A percentile compares a stretch with the other conserved stretches of the same genome.
Evolutionary conservation across 2,797 vertebrate species (phyloP).

Genomic region (Trematomus bernacchii): DNA sequence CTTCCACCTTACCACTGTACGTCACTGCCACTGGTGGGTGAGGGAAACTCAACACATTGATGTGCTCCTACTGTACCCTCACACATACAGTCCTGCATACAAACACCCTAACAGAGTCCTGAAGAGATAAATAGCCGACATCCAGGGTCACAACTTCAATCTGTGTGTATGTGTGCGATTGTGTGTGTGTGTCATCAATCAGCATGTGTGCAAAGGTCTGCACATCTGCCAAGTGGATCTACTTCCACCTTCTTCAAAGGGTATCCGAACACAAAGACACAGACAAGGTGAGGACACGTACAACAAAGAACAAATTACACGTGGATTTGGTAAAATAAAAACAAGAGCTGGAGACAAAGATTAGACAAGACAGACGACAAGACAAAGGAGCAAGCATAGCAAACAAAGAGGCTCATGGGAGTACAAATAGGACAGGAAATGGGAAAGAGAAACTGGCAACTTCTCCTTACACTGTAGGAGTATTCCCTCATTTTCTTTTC

Average conservation of each 20-base stretch:
- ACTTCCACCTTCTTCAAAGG: conserved; percentile 54
- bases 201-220: conserved; percentile 46
- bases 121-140: conserved; percentile 39
- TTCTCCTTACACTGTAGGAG: conserved; percentile 41
- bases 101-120: conserved; percentile 39
- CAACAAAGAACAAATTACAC: conserved; percentile 53
- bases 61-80: conserved; percentile 26
- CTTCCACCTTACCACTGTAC: conserved; percentile 47
- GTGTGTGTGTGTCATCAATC: conserved; percentile 34
- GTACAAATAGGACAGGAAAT: conserved; percentile 60
- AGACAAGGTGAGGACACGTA: conserved; percentile 63
- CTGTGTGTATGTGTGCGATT: conserved; percentile 25
- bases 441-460: conserved; percentile 32
- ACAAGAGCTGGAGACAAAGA: conserved; percentile 57
- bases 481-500: conserved; percentile 24
- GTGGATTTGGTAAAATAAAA: conserved; percentile 24
- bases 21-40: conserved; percentile 39
- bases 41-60: conserved; percentile 17
- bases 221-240: conserved; percentile 54
- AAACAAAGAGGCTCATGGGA: conserved; percentile 71
- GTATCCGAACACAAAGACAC: conserved; percentile 62
- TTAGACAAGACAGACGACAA: conserved; percentile 68
- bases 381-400: conserved; percentile 66
- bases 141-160: conserved; percentile 39
- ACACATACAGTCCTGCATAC: conserved; percentile 37